Base-by-base conservation (phyloP, 2,797 vertebrate species). In the Cyclura pinguis region DNA sequence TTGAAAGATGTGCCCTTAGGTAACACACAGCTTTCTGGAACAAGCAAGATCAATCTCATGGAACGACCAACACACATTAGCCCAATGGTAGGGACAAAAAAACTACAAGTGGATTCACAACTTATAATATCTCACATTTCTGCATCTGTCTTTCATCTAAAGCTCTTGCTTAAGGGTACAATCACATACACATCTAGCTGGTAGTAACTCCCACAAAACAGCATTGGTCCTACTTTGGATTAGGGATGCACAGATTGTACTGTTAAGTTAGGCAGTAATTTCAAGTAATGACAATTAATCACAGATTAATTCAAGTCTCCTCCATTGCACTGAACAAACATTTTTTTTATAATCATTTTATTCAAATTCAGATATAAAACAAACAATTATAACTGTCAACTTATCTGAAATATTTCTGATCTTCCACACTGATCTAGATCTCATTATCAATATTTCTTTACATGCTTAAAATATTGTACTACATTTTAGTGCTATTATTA, bases 1-100 rank as follows among this genome's bases (percentile, higher is more conserved):
- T 85, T 52, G 52, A 78, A 89, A 77, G 47, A 80, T 57, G 74
- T 80, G 55, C 74, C 74, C 62, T 89, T 69, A 85, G 83, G 59
- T 72, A 85, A 78, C 47, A 78, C 82, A 67, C 24, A 85, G 32
- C 57, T 69, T 85, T 72, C 83, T 57, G 50, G 88, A n/a, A 59
- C 73, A 88, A 88, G 67, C 78, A 73, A 88, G 62, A 82, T 82
- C 67, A 85, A 80, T 85, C 83, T 85, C 74, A 62, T 67, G 59
- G 59, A 77, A 89, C 7, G 64, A 78, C 82, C 73, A 89, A 80
- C 78, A 72, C 22, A 50, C 50, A 72, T 72, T 72, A 90, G 62
- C 50, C 47, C n/a, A 89, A 59, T 3, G 16, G 20, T 47, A 57
- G 32, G 29, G 22, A 29, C 16, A 59, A 76, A 47, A 32, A 12